These are phyloP conservation scores for Scaeva pyrastri DNA, from an alignment of 2,888 invertebrate species.

Conservation along the genomic window DNA sequence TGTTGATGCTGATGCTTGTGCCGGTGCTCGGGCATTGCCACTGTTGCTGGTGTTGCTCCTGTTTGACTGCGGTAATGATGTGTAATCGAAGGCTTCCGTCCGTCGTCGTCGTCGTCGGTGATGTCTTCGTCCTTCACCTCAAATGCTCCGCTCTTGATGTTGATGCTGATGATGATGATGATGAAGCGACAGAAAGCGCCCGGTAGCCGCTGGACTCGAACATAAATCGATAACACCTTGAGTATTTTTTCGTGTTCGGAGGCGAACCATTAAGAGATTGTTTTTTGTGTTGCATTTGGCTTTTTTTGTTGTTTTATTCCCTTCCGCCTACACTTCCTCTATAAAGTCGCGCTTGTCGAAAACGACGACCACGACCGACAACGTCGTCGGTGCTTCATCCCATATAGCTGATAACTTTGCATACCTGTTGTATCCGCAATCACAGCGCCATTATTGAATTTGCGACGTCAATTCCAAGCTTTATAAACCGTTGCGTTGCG, in stretches of 20 bases:
- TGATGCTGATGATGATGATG: constrained; percentile 54
- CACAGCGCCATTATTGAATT: constrained; percentile 59
- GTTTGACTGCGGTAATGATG: constrained; percentile 70
- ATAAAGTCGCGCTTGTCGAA: too few species aligned
- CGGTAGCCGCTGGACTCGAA: constrained; percentile 84
- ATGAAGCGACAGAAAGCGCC: constrained; percentile 80
- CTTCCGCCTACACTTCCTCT: constrained; percentile 45
- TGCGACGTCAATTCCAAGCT: constrained; percentile 37
- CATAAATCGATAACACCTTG: constrained; percentile 85
- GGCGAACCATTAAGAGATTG: constrained; percentile 85
- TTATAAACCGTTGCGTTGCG: constrained; percentile 21
- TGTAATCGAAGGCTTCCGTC: constrained; percentile 74
- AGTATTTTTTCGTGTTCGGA: constrained; percentile 84
- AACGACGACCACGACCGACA: background rate
- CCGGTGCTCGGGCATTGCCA: constrained; percentile 27
- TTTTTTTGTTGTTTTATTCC: constrained; percentile 40
- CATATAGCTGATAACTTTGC: constrained; percentile 65
- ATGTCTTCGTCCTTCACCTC: constrained; percentile 43
- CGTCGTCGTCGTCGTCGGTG: background rate
- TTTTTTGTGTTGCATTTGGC: constrained; percentile 77
- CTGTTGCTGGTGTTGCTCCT: constrained; percentile 68
- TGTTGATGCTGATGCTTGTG: constrained; percentile 6
- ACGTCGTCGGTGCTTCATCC: background rate
- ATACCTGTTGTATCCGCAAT: constrained; percentile 63
- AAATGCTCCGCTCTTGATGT: constrained; percentile 21